A percentile compares a stretch with the other conserved stretches of the same genome.
Evolutionary conservation across 2,888 invertebrate species (phyloP).

Genomic region (Brachyptera putata): DNA sequence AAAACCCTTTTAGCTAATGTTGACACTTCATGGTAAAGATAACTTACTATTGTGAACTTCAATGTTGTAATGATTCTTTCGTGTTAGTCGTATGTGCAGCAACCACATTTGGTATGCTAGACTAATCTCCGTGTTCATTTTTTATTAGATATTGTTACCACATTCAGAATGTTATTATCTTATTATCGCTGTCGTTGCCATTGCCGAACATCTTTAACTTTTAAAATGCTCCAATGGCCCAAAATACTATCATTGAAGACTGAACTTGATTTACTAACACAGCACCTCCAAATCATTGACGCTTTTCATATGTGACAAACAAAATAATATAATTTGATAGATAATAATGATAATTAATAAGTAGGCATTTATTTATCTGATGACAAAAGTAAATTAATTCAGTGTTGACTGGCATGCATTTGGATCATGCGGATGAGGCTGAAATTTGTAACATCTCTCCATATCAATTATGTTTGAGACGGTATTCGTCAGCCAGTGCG

Average conservation of each 20-base stretch:
- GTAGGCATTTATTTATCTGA: too few relatives aligned
- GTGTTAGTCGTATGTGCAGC: not conserved
- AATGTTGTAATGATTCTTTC: constrained; percentile 7
- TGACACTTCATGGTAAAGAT: constrained; percentile 14
- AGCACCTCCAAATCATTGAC: too few relatives aligned
- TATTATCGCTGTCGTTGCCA: not conserved
- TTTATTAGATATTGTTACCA: not conserved
- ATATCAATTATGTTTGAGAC: too few relatives aligned
- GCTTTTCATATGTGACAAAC: not conserved
- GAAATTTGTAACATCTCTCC: too few relatives aligned
- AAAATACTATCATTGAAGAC: not conserved
- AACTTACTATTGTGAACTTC: too few relatives aligned
- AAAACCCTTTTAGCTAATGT: constrained; percentile 19
- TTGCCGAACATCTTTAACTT: not conserved
- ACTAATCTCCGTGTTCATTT: constrained; percentile 7
- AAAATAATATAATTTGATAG: not conserved
- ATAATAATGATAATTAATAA: too few relatives aligned
- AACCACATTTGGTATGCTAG: not conserved
- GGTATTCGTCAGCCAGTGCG: too few relatives aligned
- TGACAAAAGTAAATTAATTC: too few relatives aligned
- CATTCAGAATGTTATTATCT: not conserved
- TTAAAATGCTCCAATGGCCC: not conserved
- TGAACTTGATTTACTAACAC: not conserved
- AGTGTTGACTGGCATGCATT: too few relatives aligned
- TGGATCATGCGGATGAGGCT: too few relatives aligned